A percentile compares a stretch with the other conserved stretches of the same genome.
Evolutionary conservation across 1,140 invertebrate species (phyloP).

Genomic region (Drosophila arizonae): DNA sequence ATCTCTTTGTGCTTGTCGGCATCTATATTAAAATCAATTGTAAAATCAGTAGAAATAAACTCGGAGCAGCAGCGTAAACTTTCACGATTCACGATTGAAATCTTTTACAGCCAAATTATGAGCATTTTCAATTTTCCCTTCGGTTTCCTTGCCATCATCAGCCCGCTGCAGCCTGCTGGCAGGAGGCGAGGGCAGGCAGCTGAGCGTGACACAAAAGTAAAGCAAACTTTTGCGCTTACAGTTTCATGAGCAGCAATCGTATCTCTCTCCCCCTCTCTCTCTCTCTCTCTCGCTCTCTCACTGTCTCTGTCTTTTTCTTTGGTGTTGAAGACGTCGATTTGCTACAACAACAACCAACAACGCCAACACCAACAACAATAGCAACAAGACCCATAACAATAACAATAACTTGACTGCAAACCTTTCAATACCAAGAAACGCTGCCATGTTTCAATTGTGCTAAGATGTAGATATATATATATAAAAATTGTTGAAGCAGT

Average conservation of each 20-base stretch:
- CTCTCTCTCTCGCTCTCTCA: not conserved
- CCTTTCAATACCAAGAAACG: conserved; percentile 73
- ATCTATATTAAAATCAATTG: conserved; percentile 74
- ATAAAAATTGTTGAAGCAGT: conserved; percentile 22
- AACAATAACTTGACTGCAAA: conserved; percentile 79
- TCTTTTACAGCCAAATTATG: conserved; percentile 81
- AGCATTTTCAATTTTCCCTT: conserved; percentile 75
- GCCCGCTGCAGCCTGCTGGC: not conserved
- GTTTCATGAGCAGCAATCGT: conserved; percentile 64
- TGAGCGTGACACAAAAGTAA: conserved; percentile 80
- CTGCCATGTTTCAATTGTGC: conserved; percentile 74
- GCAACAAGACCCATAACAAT: conserved; percentile 69
- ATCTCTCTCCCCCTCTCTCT: not conserved
- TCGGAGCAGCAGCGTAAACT: conserved; percentile 60
- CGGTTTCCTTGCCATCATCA: conserved; percentile 3
- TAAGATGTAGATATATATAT: conserved; percentile 51
- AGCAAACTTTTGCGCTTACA: conserved; percentile 79
- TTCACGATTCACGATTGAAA: conserved; percentile 79
- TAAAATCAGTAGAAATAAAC: conserved; percentile 75
- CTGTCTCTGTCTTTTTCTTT: not conserved
- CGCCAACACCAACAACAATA: conserved; percentile 35
- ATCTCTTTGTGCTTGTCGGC: not conserved
- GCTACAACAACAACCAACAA: conserved; percentile 40
- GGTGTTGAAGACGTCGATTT: conserved; percentile 68
- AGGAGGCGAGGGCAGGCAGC: conserved; percentile 47